Percentiles rank a stretch among this genome's conserved stretches.
Conservation (phyloP, 2,797 vertebrate species). For the Toxotes lorentzi region DNA sequence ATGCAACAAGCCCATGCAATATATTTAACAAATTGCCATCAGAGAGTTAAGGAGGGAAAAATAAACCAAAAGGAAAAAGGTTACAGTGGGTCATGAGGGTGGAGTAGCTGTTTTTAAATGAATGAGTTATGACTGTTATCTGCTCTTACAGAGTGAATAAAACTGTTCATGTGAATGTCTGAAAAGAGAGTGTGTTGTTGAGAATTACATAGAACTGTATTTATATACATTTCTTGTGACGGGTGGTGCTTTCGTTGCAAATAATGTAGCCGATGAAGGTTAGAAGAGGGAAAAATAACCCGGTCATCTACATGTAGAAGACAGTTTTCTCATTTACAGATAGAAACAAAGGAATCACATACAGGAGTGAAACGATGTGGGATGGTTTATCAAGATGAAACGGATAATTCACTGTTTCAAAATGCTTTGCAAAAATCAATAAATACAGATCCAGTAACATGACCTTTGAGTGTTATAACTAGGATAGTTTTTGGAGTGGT, state of each 20-base stretch:
- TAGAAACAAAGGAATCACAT: background rate
- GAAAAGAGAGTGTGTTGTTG: slow-evolving; percentile 7
- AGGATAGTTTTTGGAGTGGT: background rate
- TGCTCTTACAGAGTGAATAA: no score
- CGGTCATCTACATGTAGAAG: background rate
- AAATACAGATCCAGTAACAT: background rate
- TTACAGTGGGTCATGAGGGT: background rate
- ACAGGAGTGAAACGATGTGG: background rate
- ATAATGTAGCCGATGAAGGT: background rate
- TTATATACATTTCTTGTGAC: background rate
- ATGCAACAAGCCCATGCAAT: background rate
- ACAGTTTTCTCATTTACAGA: background rate
- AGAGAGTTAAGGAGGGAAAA: background rate
- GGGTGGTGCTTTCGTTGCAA: background rate
- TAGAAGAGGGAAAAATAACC: background rate
- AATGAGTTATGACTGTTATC: background rate
- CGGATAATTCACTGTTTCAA: background rate
- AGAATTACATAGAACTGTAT: background rate
- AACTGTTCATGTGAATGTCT: no score
- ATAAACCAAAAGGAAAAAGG: background rate
- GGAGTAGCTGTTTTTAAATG: slow-evolving; percentile 16
- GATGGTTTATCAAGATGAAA: background rate
- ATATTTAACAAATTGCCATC: background rate
- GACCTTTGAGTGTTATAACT: slow-evolving; percentile 1
- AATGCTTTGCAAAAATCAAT: background rate